Conservation (phyloP, 2,888 invertebrate genomes). For the Allygus modestus region DNA sequence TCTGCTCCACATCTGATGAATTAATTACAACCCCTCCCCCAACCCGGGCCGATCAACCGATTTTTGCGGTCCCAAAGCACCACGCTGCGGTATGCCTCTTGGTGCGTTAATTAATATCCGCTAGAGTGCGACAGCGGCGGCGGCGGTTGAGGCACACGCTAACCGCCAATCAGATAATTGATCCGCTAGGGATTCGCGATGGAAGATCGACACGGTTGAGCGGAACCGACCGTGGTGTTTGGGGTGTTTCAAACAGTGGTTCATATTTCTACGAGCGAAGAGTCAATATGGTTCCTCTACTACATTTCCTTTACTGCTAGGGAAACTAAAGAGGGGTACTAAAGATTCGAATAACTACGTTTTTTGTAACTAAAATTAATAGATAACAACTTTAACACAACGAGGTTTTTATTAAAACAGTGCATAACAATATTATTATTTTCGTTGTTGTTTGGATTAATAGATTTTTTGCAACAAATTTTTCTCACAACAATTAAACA, state of each 20-base stretch:
- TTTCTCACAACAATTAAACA: too few species aligned
- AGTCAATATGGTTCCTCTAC: too few species aligned
- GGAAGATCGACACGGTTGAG: neutral
- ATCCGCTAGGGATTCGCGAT: conserved; percentile 1
- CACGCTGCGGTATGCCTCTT: neutral
- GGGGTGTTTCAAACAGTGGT: neutral
- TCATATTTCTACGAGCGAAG: too few species aligned
- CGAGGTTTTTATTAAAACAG: too few species aligned
- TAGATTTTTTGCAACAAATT: too few species aligned
- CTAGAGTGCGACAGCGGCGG: neutral
- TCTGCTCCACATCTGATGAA: conserved; percentile 52
- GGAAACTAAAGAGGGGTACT: too few species aligned
- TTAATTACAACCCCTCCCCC: conserved; percentile 46
- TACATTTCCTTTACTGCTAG: too few species aligned
- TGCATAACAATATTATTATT: too few species aligned
- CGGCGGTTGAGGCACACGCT: neutral
- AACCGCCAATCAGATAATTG: conserved; percentile 42
- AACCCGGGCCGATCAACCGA: conserved; percentile 40
- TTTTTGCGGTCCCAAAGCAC: conserved; percentile 48
- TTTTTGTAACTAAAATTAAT: too few species aligned
- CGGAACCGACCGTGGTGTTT: neutral
- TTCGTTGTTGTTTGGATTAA: too few species aligned
- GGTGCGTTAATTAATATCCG: conserved; percentile 32
- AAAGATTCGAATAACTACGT: too few species aligned
- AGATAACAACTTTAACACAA: too few species aligned